Conservation (phyloP, 2,888 invertebrate species). For the Cryptophagus acutangulus region DNA sequence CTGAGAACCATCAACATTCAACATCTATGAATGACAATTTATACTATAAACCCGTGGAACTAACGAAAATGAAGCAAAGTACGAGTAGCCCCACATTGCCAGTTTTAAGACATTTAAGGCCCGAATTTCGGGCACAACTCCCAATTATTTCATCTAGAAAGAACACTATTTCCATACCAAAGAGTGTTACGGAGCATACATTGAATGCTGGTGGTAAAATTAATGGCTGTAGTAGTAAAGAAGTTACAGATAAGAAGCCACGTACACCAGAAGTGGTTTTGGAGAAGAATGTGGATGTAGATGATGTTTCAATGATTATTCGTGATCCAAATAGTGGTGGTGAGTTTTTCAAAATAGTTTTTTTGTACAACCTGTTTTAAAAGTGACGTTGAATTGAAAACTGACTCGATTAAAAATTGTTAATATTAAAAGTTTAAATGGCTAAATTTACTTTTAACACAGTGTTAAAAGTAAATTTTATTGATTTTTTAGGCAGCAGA, state of each 20-base stretch:
- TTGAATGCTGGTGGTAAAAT: slow-evolving; percentile 38
- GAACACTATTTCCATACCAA: slow-evolving; percentile 32
- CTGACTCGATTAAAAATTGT: too few relatives aligned
- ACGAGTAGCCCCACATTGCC: slow-evolving; percentile 57
- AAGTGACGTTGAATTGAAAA: too few relatives aligned
- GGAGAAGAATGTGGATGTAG: background rate
- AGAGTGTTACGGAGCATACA: slow-evolving; percentile 43
- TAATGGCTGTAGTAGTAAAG: slow-evolving; percentile 32
- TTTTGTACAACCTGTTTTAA: too few relatives aligned
- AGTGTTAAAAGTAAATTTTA: too few relatives aligned
- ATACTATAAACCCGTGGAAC: slow-evolving; percentile 37
- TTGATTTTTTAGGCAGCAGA: too few relatives aligned
- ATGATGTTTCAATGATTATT: background rate
- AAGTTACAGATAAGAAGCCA: slow-evolving; percentile 16
- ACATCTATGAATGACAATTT: slow-evolving; percentile 35
- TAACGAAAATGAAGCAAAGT: slow-evolving; percentile 40
- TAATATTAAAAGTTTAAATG: too few relatives aligned
- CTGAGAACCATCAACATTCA: slow-evolving; percentile 23
- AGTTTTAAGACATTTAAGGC: slow-evolving; percentile 75
- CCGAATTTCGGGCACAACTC: slow-evolving; percentile 81
- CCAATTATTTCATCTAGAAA: slow-evolving; percentile 62
- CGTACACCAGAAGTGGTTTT: slow-evolving; percentile 1
- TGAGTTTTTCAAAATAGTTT: too few relatives aligned
- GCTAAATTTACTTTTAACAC: too few relatives aligned
- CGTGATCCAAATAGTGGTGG: too few relatives aligned